These are phyloP conservation scores for Scyliorhinus canicula DNA, from an alignment of 2,797 vertebrate species.

Conservation along the genomic window DNA sequence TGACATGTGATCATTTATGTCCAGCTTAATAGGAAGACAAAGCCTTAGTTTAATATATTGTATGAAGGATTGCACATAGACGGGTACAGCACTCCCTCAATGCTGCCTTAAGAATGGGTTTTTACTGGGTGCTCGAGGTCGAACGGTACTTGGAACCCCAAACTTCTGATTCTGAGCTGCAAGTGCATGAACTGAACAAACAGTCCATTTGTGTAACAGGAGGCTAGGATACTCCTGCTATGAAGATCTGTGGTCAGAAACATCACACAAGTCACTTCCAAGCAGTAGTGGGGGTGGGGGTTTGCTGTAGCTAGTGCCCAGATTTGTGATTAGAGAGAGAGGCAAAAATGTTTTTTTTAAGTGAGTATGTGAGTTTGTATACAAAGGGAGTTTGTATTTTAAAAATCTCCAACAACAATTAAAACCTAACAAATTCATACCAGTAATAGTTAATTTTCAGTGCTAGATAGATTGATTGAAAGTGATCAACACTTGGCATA, in stretches of 20 bases:
- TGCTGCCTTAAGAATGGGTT: neutral
- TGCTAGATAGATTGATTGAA: neutral
- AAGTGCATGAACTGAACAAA: neutral
- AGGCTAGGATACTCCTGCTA: neutral
- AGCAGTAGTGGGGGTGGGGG: no score
- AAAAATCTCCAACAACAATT: no score
- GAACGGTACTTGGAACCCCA: neutral
- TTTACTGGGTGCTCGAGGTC: neutral
- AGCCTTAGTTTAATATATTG: no score
- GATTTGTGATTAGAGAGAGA: neutral
- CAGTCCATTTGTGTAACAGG: neutral
- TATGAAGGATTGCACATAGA: neutral
- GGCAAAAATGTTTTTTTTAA: neutral
- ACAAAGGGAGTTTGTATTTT: neutral
- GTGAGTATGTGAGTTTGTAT: no score
- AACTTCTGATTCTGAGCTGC: neutral
- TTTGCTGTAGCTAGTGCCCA: neutral
- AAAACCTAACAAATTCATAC: neutral
- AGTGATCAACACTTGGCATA: no score
- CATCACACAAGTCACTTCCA: neutral
- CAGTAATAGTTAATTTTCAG: neutral
- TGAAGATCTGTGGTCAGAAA: neutral
- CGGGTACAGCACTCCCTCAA: neutral
- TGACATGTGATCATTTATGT: no score
- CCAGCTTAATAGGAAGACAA: neutral